Base-by-base conservation (phyloP, 1,140 invertebrate genomes). In the Chrysomallon squamiferum region DNA sequence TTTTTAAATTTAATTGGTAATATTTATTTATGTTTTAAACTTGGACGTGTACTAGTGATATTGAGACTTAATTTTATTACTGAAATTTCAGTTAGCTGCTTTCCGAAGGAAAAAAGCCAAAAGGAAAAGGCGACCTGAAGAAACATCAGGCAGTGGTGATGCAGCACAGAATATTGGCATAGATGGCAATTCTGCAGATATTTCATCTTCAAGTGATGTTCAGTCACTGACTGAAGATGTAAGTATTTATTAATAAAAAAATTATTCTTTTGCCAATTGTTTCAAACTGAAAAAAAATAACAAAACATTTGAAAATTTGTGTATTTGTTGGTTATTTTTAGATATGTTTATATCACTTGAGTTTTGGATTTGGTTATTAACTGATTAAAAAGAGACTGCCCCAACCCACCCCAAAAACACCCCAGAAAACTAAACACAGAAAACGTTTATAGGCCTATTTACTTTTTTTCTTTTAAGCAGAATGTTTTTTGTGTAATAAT, bases 81-180 rank as follows among this genome's bases (percentile, higher is more conserved):
- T n/a, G n/a, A n/a, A 54, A 20, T 2, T 76, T 38, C 65, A 80
- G 78, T 60, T 80, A 45, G 78, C 78, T 18, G 76, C 75, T 43
- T 80, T 80, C 65, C 71, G 72, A 49, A 80, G 75, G 49, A 73
- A 73, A 65, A 65, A 62, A 25, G 76, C 73, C 59, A 74, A 67
- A 41, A 65, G 49, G 33, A 71, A 75, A 63, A 76, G 73, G 58
- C 20, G 52, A 20, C 18, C 22, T 0, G 43, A n/a, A 15, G 35
- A 66, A 50, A 45, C 45, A 2, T 27, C 29, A 35, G 58, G 22
- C 2, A 58, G 30, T n/a, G 22, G 27, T 5, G 30, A 49, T 30
- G 29, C 13, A 13, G 13, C 27, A 18, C 52, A 56, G 22, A 47
- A 49, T 38, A 27, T n/a, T 27, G 35, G 41, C 59, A 29, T 47